Conservation (phyloP, 2,888 invertebrate species). For the Spisula subtruncata region DNA sequence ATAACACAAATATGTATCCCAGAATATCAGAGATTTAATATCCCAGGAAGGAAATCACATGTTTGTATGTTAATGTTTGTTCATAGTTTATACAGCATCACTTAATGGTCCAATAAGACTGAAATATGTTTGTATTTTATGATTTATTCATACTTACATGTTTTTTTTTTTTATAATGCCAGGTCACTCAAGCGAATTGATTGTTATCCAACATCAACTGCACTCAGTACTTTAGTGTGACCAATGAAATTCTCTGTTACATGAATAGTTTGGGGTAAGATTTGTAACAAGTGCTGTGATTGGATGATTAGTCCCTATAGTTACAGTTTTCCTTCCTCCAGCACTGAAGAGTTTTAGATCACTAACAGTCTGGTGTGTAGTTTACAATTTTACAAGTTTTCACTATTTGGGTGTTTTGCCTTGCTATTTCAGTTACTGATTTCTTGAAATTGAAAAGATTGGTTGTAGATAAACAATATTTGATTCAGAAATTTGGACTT, state of each 20-base stretch:
- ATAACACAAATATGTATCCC: no score
- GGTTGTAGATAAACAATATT: neutral
- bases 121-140: no score
- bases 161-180: slow-evolving; percentile 38
- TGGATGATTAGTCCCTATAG: slow-evolving; percentile 32
- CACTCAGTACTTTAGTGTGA: slow-evolving; percentile 65
- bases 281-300: slow-evolving; percentile 48
- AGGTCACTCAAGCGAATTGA: slow-evolving; percentile 56
- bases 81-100: no score
- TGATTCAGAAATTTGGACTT: neutral
- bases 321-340: neutral
- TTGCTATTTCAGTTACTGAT: neutral
- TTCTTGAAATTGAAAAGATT: neutral
- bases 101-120: no score
- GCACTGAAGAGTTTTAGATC: neutral
- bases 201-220: slow-evolving; percentile 52
- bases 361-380: slow-evolving; percentile 24
- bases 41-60: neutral
- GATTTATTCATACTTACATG: no score
- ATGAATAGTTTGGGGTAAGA: slow-evolving; percentile 38
- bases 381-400: neutral
- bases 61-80: no score
- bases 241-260: slow-evolving; percentile 53
- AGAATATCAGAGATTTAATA: no score
- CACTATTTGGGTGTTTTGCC: neutral